Evolutionary conservation across 2,888 invertebrate species (phyloP).

Genomic region (Calameuta pallipes): DNA sequence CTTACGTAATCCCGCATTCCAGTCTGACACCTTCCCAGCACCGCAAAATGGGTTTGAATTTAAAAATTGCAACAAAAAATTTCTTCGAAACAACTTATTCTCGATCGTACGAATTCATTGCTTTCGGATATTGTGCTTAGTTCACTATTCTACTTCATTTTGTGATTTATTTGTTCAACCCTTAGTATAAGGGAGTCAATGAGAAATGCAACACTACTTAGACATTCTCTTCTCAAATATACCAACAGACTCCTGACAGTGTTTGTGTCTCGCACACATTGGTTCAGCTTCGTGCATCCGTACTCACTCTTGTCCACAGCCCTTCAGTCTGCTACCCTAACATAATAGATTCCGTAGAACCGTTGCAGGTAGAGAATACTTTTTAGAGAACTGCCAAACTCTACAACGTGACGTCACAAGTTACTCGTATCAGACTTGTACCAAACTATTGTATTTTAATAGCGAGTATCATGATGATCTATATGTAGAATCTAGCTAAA

Average conservation of each 20-base stretch:
- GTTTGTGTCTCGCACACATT: constrained; percentile 26
- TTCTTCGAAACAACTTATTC: neutral
- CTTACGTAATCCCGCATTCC: constrained; percentile 47
- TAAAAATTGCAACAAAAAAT: neutral
- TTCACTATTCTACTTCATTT: neutral
- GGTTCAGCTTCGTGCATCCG: constrained; percentile 7
- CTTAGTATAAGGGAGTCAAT: neutral
- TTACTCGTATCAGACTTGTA: constrained; percentile 37
- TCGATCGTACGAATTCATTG: neutral
- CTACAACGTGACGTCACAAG: constrained; percentile 31
- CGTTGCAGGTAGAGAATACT: constrained; percentile 20
- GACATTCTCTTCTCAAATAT: constrained; percentile 52
- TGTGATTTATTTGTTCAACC: neutral
- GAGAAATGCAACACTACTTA: constrained; percentile 43
- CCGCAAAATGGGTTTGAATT: neutral
- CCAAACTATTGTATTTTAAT: neutral
- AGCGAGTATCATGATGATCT: neutral
- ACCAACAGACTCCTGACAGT: constrained; percentile 30
- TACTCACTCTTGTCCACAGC: neutral
- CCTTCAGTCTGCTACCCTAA: neutral
- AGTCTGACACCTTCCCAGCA: constrained; percentile 7
- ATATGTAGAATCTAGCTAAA: neutral
- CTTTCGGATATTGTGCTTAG: neutral
- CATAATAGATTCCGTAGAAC: constrained; percentile 10
- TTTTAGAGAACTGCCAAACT: constrained; percentile 50